Evolutionary conservation across 2,888 invertebrate species (phyloP), one percentile per base, ranked within the genome.

Genomic region (Lasioglossum pauxillum): DNA sequence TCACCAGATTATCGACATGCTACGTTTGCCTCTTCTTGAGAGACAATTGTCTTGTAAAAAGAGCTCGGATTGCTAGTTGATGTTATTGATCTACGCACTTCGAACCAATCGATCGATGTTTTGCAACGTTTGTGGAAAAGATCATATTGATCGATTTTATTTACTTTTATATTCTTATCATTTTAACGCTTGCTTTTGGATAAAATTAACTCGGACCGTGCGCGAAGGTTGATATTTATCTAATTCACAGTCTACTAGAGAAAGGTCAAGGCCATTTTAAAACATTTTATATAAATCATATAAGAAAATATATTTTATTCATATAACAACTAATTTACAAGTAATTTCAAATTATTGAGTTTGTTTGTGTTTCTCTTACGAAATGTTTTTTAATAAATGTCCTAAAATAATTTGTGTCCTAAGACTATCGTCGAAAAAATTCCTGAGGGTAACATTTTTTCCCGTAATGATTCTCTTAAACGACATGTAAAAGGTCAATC

Each of bases 151-250:
- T 53, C 5, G 19, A 46, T 57, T 57, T n/a, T 10, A 57, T 57
- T 57, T 57, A 57, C 10, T n/a, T 57, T 57, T 12, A 57, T n/a
- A 12, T 57, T 5, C 1, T 12, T 5, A n/a, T 57, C n/a, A 12
- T n/a, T 12, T 57, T 5, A n/a, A n/a, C 57, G 8, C n/a, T 57
- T 1, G 57, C n/a, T 57, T 57, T 57, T 57, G n/a, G n/a, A n/a
- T 57, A n/a, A 57, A 57, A 57, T 57, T 57, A 57, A 57, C 57
- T 57, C n/a, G 57, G 57, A 10, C 53, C 23, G 53, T 53, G 57
- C n/a, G n/a, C 57, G n/a, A 57, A 57, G 57, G 57, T 57, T n/a
- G 57, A 57, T 57, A 57, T 57, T n/a, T 57, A 57, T 57, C 57
- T 57, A 57, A 57, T 57, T 57, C 5, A n/a, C 57, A 57, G 57